phyloP scores from a whole-genome alignment of 2,797 vertebrate genomes.

The Sebastes oblongus region DNA sequence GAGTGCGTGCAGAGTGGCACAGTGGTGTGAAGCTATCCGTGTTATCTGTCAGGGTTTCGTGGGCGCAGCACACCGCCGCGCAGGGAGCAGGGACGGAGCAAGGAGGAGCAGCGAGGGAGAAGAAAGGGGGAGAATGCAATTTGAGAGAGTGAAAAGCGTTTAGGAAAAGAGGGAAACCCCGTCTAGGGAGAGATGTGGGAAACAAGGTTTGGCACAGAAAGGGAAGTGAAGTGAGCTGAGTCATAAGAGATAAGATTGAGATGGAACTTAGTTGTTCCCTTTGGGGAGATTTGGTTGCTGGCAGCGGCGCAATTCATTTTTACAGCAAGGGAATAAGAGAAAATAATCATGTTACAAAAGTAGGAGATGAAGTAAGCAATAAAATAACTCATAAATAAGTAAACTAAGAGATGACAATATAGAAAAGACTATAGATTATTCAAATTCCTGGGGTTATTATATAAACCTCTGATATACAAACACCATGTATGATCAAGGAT shows the following conservation, averaged over 20 bases:
- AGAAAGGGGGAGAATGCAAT: constrained; percentile 18
- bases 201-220: constrained; percentile 37
- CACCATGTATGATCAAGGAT: not conserved
- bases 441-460: not conserved
- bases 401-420: not conserved
- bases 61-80: constrained; percentile 7
- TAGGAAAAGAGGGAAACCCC: constrained; percentile 47
- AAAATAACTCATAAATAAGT: not conserved
- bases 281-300: constrained; percentile 31
- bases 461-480: not conserved
- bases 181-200: constrained; percentile 29
- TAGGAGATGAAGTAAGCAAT: constrained; percentile 1
- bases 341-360: constrained; percentile 20
- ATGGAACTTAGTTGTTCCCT: constrained; percentile 43
- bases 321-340: constrained; percentile 7
- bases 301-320: constrained; percentile 45
- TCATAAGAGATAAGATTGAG: constrained; percentile 52
- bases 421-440: not conserved
- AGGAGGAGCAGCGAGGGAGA: constrained; percentile 25
- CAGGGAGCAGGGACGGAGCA: not conserved
- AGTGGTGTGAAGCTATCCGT: constrained; percentile 25
- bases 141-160: constrained; percentile 24
- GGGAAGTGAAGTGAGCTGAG: constrained; percentile 45
- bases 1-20: not conserved
- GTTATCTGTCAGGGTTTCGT: constrained; percentile 39